Evolutionary conservation across 2,797 vertebrate genomes (phyloP).

Genomic region (Aplochiton taeniatus): DNA sequence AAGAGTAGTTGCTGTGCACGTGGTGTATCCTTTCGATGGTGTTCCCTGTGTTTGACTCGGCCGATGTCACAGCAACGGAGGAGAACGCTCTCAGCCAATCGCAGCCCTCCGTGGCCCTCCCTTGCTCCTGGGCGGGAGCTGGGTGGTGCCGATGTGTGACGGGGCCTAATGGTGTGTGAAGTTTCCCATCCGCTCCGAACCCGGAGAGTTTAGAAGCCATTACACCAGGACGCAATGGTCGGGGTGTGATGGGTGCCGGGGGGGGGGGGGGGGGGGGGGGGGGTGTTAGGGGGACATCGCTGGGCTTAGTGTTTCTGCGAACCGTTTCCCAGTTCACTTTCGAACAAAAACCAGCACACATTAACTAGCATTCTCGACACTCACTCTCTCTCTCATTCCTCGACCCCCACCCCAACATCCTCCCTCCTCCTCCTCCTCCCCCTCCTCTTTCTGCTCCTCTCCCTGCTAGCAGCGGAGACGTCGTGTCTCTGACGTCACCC

Average conservation of each 20-base stretch:
- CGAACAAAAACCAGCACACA: slow-evolving; percentile 26
- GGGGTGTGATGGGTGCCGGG: too few species aligned
- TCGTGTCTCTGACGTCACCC: slow-evolving; percentile 74
- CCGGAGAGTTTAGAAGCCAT: slow-evolving; percentile 20
- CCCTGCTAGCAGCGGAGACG: slow-evolving; percentile 47
- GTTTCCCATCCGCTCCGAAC: slow-evolving; percentile 31
- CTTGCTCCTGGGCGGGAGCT: neutral
- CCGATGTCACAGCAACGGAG: slow-evolving; percentile 18
- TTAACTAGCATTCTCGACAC: slow-evolving; percentile 35
- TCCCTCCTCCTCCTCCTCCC: slow-evolving; percentile 27
- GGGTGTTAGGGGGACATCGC: slow-evolving; percentile 19
- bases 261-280: too few species aligned
- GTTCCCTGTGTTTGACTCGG: slow-evolving; percentile 9
- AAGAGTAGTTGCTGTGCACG: too few species aligned
- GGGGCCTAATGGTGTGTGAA: slow-evolving; percentile 35
- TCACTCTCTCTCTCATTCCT: slow-evolving; percentile 17
- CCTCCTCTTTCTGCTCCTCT: slow-evolving; percentile 26
- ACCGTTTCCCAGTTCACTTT: slow-evolving; percentile 11
- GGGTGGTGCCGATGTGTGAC: slow-evolving; percentile 36
- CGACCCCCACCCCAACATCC: slow-evolving; percentile 27
- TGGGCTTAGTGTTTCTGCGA: slow-evolving; percentile 5
- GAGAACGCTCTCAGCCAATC: slow-evolving; percentile 14
- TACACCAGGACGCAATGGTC: too few species aligned
- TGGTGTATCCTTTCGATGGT: slow-evolving; percentile 17
- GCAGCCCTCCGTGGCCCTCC: neutral